A percentile compares a stretch with the other conserved stretches of the same genome.
phyloP scores from a whole-genome alignment of 2,797 vertebrate species.

The Neostethus bicornis region DNA sequence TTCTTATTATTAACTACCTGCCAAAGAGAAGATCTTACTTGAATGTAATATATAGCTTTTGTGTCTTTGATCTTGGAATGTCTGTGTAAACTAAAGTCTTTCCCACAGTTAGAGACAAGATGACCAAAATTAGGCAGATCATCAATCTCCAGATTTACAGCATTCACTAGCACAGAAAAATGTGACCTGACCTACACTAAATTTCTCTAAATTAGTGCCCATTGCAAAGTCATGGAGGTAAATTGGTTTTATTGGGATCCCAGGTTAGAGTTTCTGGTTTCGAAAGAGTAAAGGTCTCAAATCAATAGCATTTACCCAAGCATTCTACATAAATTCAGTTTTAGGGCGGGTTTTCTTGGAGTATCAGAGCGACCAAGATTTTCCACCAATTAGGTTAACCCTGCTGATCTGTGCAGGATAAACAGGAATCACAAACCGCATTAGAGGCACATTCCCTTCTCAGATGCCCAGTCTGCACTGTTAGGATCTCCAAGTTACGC shows the following conservation, averaged over 20 bases:
- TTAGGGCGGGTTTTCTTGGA: conserved; percentile 50
- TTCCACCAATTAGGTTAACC: conserved; percentile 77
- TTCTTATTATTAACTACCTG: conserved; percentile 17
- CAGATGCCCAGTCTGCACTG: conserved; percentile 70
- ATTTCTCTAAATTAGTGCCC: conserved; percentile 49
- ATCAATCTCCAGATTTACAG: conserved; percentile 41
- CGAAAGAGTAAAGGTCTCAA: conserved; percentile 35
- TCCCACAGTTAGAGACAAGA: conserved; percentile 35
- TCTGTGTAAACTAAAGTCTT: conserved; percentile 26
- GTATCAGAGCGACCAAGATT: conserved; percentile 61
- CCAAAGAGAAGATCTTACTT: conserved; percentile 28
- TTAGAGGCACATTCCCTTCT: conserved; percentile 78
- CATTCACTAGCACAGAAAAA: conserved; percentile 23
- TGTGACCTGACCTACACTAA: conserved; percentile 45
- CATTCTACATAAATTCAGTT: conserved; percentile 31
- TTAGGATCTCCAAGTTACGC: conserved; percentile 73
- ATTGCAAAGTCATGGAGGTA: conserved; percentile 27
- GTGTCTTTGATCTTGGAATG: conserved; percentile 41
- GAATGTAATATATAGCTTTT: conserved; percentile 19
- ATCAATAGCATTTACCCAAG: conserved; percentile 31
- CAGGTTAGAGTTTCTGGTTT: conserved; percentile 34
- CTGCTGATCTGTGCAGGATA: conserved; percentile 80
- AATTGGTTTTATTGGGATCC: conserved; percentile 34
- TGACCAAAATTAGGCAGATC: conserved; percentile 25
- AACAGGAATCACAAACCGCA: conserved; percentile 80